Conservation (phyloP, 2,888 invertebrate genomes). For the Caenorhabditis becei region DNA sequence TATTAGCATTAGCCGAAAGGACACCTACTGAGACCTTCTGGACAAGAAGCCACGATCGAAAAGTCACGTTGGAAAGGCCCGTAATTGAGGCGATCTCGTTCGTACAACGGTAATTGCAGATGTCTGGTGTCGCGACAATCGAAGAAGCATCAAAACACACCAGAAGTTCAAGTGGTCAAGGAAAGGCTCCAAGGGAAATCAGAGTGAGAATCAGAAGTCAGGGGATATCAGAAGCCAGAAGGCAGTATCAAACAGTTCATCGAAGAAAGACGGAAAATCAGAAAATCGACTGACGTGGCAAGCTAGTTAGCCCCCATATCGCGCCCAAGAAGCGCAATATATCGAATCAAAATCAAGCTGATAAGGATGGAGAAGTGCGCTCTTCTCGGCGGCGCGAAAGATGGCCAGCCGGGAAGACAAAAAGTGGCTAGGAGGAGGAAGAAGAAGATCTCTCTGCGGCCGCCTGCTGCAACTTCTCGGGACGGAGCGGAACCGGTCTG, state of each 20-base stretch:
- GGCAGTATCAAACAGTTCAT: constrained; percentile 4
- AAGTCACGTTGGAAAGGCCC: neutral
- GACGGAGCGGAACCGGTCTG: constrained; percentile 34
- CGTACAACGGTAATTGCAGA: constrained; percentile 12
- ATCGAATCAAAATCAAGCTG: constrained; percentile 47
- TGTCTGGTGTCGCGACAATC: constrained; percentile 4
- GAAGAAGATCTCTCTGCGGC: constrained; percentile 11
- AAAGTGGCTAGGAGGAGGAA: constrained; percentile 45
- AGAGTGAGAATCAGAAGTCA: neutral
- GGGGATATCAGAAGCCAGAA: neutral
- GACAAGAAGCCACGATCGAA: constrained; percentile 14
- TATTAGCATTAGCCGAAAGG: constrained; percentile 53
- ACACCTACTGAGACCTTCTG: constrained; percentile 13
- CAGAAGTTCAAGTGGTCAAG: no score
- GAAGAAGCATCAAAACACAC: constrained; percentile 20
- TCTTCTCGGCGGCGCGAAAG: constrained; percentile 10
- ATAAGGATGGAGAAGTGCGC: constrained; percentile 37
- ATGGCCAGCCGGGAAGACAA: constrained; percentile 42
- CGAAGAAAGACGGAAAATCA: neutral
- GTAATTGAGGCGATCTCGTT: constrained; percentile 33
- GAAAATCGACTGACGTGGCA: constrained; percentile 40
- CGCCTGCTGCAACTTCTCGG: constrained; percentile 46
- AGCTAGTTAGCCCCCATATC: constrained; percentile 38
- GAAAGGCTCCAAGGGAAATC: neutral
- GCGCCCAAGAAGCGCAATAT: constrained; percentile 18